Conservation (phyloP, 1,140 invertebrate species). For the Eriosoma lanigerum region DNA sequence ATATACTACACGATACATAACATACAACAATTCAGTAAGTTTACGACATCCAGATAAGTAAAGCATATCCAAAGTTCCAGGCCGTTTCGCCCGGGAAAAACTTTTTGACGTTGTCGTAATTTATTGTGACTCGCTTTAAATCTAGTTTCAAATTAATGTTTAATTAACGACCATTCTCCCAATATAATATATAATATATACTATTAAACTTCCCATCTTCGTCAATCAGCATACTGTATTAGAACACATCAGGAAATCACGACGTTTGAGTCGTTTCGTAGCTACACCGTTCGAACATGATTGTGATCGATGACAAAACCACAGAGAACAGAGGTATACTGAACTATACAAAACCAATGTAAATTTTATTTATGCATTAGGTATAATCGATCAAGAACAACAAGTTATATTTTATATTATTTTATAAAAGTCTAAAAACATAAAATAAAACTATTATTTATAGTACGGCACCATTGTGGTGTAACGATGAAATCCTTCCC, state of each 20-base stretch:
- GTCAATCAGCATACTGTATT: neutral
- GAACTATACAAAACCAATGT: too few species aligned
- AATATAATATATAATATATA: too few species aligned
- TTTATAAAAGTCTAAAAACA: too few species aligned
- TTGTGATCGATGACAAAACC: too few species aligned
- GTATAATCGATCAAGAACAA: too few species aligned
- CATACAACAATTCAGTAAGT: neutral
- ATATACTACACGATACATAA: neutral
- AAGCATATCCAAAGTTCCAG: constrained; percentile 43
- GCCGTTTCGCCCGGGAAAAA: constrained; percentile 22
- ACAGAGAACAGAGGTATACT: too few species aligned
- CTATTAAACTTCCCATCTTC: neutral
- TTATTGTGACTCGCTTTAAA: constrained; percentile 23
- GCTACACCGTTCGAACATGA: neutral
- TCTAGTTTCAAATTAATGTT: constrained; percentile 45
- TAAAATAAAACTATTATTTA: too few species aligned
- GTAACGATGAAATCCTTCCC: neutral
- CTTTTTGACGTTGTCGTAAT: constrained; percentile 41
- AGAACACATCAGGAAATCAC: neutral
- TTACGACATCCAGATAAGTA: constrained; percentile 36
- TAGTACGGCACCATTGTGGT: too few species aligned
- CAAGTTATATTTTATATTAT: too few species aligned
- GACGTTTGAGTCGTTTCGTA: neutral
- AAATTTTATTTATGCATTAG: too few species aligned
- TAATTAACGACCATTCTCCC: constrained; percentile 10